A percentile compares a stretch with the other conserved stretches of the same genome.
Evolutionary conservation across 2,888 invertebrate species (phyloP).

Genomic region (Nemoura dubitans): DNA sequence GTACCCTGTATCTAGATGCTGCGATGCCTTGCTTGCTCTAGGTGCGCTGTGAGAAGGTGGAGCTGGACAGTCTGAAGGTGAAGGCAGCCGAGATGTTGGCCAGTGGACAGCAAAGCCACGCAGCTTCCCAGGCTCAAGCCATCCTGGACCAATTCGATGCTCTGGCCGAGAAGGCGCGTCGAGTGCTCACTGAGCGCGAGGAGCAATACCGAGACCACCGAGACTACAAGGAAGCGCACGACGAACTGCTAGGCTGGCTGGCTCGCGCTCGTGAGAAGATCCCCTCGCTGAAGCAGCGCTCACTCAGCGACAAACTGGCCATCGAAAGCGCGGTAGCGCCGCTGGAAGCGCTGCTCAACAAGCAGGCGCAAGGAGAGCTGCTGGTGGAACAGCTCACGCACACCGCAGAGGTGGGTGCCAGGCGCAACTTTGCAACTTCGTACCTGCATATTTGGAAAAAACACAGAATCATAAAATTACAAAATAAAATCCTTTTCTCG

Average conservation of each 20-base stretch:
- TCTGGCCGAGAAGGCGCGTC: constrained; percentile 79
- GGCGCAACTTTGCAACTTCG: too few relatives aligned
- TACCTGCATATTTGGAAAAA: too few relatives aligned
- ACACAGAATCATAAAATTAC: too few relatives aligned
- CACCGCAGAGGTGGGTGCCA: constrained; percentile 77
- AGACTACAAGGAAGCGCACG: constrained; percentile 89
- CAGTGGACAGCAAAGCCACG: constrained; percentile 84
- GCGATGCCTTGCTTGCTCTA: not conserved
- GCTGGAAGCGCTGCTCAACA: constrained; percentile 85
- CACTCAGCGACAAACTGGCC: constrained; percentile 85
- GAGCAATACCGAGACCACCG: constrained; percentile 89
- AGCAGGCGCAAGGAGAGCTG: constrained; percentile 90
- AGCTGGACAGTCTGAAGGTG: constrained; percentile 84
- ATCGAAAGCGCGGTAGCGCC: constrained; percentile 89
- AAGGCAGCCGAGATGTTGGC: constrained; percentile 87
- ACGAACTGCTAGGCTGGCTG: constrained; percentile 89
- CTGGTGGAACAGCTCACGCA: constrained; percentile 87
- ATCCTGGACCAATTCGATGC: constrained; percentile 85
- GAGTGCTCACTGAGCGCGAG: constrained; percentile 79
- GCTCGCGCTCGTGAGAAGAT: constrained; percentile 88
- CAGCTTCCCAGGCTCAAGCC: constrained; percentile 84
- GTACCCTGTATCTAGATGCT: too few relatives aligned
- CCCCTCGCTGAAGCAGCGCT: constrained; percentile 84
- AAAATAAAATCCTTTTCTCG: too few relatives aligned
- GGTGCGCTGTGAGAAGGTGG: constrained; percentile 86